phyloP scores from a whole-genome alignment of 1,140 invertebrate species.

The Condylostylus longicornis region DNA sequence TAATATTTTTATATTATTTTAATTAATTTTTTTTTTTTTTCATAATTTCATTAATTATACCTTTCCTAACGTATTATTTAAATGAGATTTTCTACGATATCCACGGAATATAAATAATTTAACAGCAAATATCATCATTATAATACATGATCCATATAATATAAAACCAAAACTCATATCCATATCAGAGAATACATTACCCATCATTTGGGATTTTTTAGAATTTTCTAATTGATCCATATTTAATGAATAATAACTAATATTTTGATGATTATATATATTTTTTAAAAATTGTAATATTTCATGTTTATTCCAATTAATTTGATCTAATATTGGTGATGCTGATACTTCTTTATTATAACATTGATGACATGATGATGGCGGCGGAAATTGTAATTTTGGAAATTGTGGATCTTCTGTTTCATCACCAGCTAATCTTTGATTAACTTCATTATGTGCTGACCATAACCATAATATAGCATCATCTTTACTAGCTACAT shows the following conservation, averaged over 20 bases:
- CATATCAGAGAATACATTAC: constrained; percentile 43
- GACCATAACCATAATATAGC: constrained; percentile 87
- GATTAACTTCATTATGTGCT: constrained; percentile 88
- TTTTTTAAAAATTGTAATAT: constrained; percentile 60
- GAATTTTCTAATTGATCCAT: constrained; percentile 14
- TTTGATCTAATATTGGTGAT: constrained; percentile 21
- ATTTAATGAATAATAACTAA: constrained; percentile 34
- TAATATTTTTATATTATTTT: too few species aligned
- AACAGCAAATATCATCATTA: constrained; percentile 56
- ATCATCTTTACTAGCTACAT: constrained; percentile 53
- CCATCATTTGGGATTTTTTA: constrained; percentile 27
- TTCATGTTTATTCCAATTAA: constrained; percentile 49
- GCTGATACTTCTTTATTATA: constrained; percentile 14
- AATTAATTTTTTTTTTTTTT: too few species aligned
- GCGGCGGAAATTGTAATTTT: constrained; percentile 80
- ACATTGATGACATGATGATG: constrained; percentile 53
- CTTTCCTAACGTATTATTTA: constrained; percentile 46
- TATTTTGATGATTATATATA: constrained; percentile 48
- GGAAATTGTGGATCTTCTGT: constrained; percentile 83
- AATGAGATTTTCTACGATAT: constrained; percentile 52
- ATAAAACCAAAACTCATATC: constrained; percentile 63
- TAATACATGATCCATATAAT: constrained; percentile 50
- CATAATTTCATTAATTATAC: constrained; percentile 40
- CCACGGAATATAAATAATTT: constrained; percentile 56
- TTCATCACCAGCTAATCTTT: constrained; percentile 63